Conservation (phyloP, 2,888 invertebrate species). For the Aphrophora alni region DNA sequence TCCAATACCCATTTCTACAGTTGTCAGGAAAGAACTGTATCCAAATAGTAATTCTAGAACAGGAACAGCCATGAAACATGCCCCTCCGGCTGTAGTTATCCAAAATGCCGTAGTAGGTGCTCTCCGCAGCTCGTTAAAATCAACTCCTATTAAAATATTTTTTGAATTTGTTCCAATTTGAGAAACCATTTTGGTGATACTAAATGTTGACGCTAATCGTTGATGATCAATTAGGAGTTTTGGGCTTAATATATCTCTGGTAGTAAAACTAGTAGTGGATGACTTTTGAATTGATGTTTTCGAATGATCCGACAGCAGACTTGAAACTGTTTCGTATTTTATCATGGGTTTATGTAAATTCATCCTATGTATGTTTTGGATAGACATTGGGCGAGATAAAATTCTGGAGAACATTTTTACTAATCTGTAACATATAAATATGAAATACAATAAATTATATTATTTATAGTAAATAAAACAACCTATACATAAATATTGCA, state of each 20-base stretch:
- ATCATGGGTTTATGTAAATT: background rate
- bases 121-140: slow-evolving; percentile 19
- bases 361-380: background rate
- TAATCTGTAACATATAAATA: background rate
- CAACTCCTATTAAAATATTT: slow-evolving; percentile 20
- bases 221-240: background rate
- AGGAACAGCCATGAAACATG: background rate
- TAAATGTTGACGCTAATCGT: background rate
- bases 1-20: background rate
- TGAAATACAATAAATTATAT: background rate
- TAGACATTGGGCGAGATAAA: background rate
- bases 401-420: background rate
- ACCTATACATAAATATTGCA: too few species aligned
- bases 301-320: background rate
- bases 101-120: slow-evolving; percentile 25
- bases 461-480: too few species aligned
- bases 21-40: slow-evolving; percentile 11
- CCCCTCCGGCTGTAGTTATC: background rate
- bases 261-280: background rate
- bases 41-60: slow-evolving; percentile 16
- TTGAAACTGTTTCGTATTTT: background rate
- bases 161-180: slow-evolving; percentile 15
- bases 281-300: background rate
- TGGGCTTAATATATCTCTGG: background rate
- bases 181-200: background rate